Percentiles rank a stretch among this genome's conserved stretches.
Conservation (phyloP, 2,888 invertebrate genomes). For the Sialis fuliginosa region DNA sequence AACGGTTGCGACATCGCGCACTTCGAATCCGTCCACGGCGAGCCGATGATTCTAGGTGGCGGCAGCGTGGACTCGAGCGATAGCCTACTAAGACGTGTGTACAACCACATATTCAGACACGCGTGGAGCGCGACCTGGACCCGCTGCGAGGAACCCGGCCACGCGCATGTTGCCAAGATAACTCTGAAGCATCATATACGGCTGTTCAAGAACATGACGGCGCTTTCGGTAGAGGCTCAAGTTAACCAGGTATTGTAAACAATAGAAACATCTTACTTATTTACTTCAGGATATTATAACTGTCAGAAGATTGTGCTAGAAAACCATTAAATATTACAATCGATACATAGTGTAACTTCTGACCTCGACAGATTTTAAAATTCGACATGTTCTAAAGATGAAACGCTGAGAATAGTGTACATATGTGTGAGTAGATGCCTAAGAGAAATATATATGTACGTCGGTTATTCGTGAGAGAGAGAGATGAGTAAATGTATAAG, state of each 20-base stretch:
- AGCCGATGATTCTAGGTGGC: constrained; percentile 34
- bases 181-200: constrained; percentile 41
- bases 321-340: not conserved
- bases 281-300: no score
- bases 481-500: no score
- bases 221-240: constrained; percentile 39
- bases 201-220: constrained; percentile 35
- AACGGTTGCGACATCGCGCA: constrained; percentile 79
- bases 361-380: no score
- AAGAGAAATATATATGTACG: no score
- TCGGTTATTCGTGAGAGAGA: no score
- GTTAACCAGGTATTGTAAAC: constrained; percentile 44
- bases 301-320: not conserved
- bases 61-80: constrained; percentile 8
- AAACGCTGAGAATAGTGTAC: no score
- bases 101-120: constrained; percentile 21
- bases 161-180: constrained; percentile 44
- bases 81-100: not conserved
- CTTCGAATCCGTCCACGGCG: constrained; percentile 55
- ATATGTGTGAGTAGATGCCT: no score
- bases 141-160: constrained; percentile 23
- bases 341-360: no score
- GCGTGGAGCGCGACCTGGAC: constrained; percentile 44
- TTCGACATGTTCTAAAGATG: no score
- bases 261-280: no score